Conservation (phyloP, 2,113 vertebrate genomes). For the Nesospiza acunhae region DNA sequence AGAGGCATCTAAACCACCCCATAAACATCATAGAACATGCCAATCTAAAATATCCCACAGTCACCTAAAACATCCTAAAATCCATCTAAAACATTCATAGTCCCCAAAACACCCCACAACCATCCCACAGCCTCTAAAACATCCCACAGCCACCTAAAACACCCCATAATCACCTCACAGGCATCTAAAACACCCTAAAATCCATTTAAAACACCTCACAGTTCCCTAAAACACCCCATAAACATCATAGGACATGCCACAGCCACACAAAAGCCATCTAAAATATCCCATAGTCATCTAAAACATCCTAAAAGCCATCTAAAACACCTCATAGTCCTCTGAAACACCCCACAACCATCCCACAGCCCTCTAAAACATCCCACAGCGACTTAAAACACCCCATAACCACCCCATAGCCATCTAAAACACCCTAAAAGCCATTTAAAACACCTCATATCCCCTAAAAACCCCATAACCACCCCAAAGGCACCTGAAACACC, state of each 20-base stretch:
- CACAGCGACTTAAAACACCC: not conserved
- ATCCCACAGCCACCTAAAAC: not conserved
- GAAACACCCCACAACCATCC: no score
- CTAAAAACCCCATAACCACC: not conserved
- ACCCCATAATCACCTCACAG: no score
- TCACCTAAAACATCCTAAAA: not conserved
- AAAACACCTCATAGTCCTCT: not conserved
- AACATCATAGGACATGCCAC: no score
- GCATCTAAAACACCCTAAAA: not conserved
- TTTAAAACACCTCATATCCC: not conserved
- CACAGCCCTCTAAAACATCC: accelerated
- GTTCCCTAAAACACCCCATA: not conserved
- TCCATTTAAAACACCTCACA: not conserved
- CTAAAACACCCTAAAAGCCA: not conserved
- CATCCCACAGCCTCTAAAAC: not conserved
- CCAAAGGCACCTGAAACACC: not conserved
- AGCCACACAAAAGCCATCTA: no score
- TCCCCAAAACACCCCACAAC: not conserved
- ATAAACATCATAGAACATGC: not conserved
- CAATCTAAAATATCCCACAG: not conserved
- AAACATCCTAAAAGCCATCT: no score
- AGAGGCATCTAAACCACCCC: not conserved
- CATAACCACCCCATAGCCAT: not conserved
- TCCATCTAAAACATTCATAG: no score
- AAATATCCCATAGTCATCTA: no score